phyloP scores from a whole-genome alignment of 2,888 invertebrate species.

The Leucania comma region DNA sequence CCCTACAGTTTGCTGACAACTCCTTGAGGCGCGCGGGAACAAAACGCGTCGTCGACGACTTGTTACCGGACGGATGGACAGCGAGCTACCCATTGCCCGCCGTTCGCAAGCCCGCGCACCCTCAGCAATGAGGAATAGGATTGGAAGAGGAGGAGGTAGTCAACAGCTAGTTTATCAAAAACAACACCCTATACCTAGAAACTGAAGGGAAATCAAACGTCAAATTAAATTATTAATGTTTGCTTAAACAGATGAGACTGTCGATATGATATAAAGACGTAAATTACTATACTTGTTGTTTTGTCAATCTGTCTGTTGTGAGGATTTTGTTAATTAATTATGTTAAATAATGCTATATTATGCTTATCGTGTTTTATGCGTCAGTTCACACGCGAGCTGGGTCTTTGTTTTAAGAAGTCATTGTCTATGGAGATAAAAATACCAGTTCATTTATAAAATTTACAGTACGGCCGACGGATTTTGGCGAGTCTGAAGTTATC shows the following conservation, averaged over 20 bases:
- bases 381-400: slow-evolving; percentile 70
- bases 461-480: too few species aligned
- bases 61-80: too few species aligned
- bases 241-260: slow-evolving; percentile 84
- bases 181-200: slow-evolving; percentile 72
- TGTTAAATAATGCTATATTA: slow-evolving; percentile 88
- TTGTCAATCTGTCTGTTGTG: slow-evolving; percentile 82
- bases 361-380: slow-evolving; percentile 87
- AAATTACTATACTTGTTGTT: slow-evolving; percentile 84
- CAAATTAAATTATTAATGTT: slow-evolving; percentile 86
- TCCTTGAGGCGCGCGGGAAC: too few species aligned
- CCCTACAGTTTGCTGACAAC: too few species aligned
- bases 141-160: too few species aligned
- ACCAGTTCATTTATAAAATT: background rate
- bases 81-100: too few species aligned
- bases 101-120: too few species aligned
- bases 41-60: too few species aligned
- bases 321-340: slow-evolving; percentile 84
- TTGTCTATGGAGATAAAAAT: background rate
- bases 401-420: slow-evolving; percentile 35
- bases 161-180: slow-evolving; percentile 2
- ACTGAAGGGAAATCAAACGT: slow-evolving; percentile 85
- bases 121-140: too few species aligned
- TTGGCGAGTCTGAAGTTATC: too few species aligned
- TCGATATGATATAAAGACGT: slow-evolving; percentile 86